Base-by-base conservation (phyloP, 2,797 vertebrate genomes). In the Arctocebus calabarensis region DNA sequence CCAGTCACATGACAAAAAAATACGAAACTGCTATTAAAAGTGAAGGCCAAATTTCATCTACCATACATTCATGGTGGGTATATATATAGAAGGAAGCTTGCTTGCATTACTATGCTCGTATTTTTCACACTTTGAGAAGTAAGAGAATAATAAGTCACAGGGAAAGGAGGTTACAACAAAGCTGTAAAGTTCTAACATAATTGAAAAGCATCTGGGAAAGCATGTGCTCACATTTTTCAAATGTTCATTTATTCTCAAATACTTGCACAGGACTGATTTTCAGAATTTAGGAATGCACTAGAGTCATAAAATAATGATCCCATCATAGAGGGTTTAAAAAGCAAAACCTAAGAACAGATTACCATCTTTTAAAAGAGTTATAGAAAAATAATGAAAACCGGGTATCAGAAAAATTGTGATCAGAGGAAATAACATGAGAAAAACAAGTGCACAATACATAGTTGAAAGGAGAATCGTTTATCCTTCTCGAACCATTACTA, bases 261-360 rank as follows among this genome's bases (percentile, higher is more conserved):
- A 97, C 40, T 94, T 94, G 91, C 88, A 93, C 97, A 98, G 97
- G 95, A 95, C 59, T 98, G 97, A 98, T 96, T 98, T 98, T 98
- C 96, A 97, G 97, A 96, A 79, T 94, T 90, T 90, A 97, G 97
- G 97, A 98, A 98, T 96, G 97, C 96, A 97, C 96, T 93, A 90
- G 96, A 97, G 95, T 95, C 84, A 97, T 95, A 96, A 98, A 96
- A 97, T 96, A 82, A 88, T 87, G 92, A 94, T 89, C 92, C 91
- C 89, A 82, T 81, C 23, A 17, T 73, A 48, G 57, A 86, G 70
- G 52, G 40, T 62, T 92, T 95, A 88, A 81, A 78, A 91, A 37
- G 12, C 25, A 74, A 93, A 96, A 89, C 45, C 75, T 90, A 79
- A 86, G 77, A 86, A 86, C 82, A 95, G 43, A 84, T 57, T 37